A percentile compares a stretch with the other conserved stretches of the same genome.
phyloP scores from a whole-genome alignment of 2,797 vertebrate genomes.

The Gambelia wislizenii region DNA sequence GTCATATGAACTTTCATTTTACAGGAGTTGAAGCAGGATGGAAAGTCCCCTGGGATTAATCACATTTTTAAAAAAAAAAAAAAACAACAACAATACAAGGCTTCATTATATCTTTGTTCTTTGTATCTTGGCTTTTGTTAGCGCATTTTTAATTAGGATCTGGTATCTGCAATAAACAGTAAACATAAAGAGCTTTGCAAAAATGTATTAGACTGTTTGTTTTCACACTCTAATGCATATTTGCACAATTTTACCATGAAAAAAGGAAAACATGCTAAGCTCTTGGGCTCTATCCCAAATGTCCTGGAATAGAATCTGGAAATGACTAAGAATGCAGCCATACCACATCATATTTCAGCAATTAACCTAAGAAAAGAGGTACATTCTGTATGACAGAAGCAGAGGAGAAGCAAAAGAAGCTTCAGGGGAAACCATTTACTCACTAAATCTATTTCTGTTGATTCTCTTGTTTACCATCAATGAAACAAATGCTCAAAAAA shows the following conservation, averaged over 20 bases:
- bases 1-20: conserved; percentile 73
- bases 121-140: conserved; percentile 89
- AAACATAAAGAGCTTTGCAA: conserved; percentile 91
- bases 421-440: conserved; percentile 69
- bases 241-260: conserved; percentile 91
- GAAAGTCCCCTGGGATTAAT: conserved; percentile 82
- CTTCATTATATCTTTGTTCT: conserved; percentile 85
- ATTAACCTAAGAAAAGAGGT: conserved; percentile 85
- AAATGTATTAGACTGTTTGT: conserved; percentile 91
- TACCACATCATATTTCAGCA: conserved; percentile 85
- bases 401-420: conserved; percentile 70
- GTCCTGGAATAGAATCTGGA: conserved; percentile 87
- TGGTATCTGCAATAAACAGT: conserved; percentile 91
- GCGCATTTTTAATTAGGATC: conserved; percentile 89
- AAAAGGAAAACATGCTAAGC: conserved; percentile 90
- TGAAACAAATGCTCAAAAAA: conserved; percentile 74
- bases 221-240: conserved; percentile 91
- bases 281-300: conserved; percentile 89
- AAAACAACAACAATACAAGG: conserved; percentile 80
- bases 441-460: conserved; percentile 67
- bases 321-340: conserved; percentile 86
- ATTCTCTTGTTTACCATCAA: conserved; percentile 73
- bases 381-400: conserved; percentile 72
- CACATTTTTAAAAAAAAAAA: conserved; percentile 73
- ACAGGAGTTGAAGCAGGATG: conserved; percentile 64